Conservation (phyloP, 2,113 vertebrate species). For the Cheirogaleus medius region DNA sequence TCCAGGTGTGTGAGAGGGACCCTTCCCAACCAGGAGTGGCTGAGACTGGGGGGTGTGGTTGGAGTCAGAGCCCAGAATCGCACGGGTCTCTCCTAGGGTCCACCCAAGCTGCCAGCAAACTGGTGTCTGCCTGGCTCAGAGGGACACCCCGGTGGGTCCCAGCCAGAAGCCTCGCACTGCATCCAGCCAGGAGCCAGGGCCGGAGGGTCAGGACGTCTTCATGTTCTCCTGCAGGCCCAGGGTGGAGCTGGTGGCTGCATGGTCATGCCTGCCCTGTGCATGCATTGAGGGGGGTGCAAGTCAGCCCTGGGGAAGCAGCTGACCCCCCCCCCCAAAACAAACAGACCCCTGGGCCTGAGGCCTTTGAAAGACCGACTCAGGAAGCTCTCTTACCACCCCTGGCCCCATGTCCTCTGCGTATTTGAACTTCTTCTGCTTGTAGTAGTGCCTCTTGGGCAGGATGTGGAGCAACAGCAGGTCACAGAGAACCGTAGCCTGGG, state of each 20-base stretch:
- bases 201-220: conserved; percentile 60
- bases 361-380: not conserved
- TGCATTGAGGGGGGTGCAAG: not conserved
- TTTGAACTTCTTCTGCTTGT: conserved; percentile 98
- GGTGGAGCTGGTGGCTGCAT: conserved; percentile 53
- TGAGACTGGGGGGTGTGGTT: not conserved
- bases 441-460: conserved; percentile 93
- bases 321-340: not conserved
- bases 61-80: not conserved
- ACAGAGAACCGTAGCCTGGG: conserved; percentile 96
- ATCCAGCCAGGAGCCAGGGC: not conserved
- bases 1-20: not conserved
- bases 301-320: not conserved
- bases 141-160: not conserved
- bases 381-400: conserved; percentile 74
- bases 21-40: not conserved
- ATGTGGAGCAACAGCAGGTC: conserved; percentile 94
- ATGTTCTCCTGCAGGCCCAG: conserved; percentile 71
- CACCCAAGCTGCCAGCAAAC: not conserved
- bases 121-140: not conserved
- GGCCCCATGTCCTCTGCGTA: conserved; percentile 80
- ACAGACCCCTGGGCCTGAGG: accelerated
- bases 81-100: not conserved
- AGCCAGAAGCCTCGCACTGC: not conserved
- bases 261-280: conserved; percentile 61